Conservation (phyloP, 2,888 invertebrate species). For the Biston betularia region DNA sequence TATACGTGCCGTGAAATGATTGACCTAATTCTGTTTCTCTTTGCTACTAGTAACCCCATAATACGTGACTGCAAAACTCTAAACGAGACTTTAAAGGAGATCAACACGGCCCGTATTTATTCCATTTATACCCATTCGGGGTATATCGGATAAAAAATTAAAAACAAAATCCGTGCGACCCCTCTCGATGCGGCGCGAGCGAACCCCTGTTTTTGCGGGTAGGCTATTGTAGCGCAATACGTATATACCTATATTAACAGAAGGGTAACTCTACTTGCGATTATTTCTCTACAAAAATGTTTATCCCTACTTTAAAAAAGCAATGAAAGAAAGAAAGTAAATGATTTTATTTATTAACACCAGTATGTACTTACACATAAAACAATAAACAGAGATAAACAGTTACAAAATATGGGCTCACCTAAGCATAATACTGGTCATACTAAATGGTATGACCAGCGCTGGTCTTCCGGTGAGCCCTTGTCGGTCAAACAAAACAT, state of each 20-base stretch:
- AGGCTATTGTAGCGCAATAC: conserved; percentile 14
- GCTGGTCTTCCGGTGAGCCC: too few species aligned
- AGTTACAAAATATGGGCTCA: too few species aligned
- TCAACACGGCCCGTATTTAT: conserved; percentile 39
- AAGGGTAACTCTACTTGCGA: conserved; percentile 4
- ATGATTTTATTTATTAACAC: too few species aligned
- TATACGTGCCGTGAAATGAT: neutral
- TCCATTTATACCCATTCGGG: conserved; percentile 37
- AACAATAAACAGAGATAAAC: too few species aligned
- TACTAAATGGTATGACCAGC: too few species aligned
- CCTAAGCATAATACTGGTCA: too few species aligned
- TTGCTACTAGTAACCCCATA: neutral
- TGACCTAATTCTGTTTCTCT: too few species aligned
- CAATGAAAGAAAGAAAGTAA: too few species aligned
- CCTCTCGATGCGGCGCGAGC: conserved; percentile 48
- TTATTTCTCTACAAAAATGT: too few species aligned
- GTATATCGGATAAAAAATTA: conserved; percentile 71
- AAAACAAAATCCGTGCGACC: conserved; percentile 73
- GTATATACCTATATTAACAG: conserved; percentile 1
- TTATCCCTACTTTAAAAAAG: too few species aligned
- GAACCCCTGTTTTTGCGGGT: conserved; percentile 41
- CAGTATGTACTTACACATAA: too few species aligned
- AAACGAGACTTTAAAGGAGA: conserved; percentile 3
- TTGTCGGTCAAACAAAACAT: too few species aligned
- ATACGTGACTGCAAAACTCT: conserved; percentile 27